Evolutionary conservation across 2,888 invertebrate genomes (phyloP).

Genomic region (Eristalis intricaria): DNA sequence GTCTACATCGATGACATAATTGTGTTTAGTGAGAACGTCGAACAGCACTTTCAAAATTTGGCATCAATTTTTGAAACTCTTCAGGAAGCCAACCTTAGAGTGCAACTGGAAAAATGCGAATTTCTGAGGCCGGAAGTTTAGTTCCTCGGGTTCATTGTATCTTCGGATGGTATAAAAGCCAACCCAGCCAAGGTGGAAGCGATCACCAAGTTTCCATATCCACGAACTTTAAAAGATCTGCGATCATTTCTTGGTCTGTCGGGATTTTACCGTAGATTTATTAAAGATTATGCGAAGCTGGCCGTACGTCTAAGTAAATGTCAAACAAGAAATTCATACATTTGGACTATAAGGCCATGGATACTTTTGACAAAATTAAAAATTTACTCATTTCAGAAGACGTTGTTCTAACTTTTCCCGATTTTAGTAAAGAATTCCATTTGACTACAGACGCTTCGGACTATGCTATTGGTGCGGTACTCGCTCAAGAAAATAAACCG

Average conservation of each 20-base stretch:
- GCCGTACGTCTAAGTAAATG: not conserved
- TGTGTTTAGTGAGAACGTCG: conserved; percentile 13
- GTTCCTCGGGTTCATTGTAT: conserved; percentile 27
- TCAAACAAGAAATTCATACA: conserved; percentile 20
- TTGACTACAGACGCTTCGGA: too few relatives aligned
- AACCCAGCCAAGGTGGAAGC: not conserved
- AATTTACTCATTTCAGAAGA: too few relatives aligned
- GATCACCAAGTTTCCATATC: not conserved
- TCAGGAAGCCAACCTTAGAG: conserved; percentile 26
- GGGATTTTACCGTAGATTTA: conserved; percentile 24
- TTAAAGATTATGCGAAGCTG: conserved; percentile 6
- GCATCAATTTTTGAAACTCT: conserved; percentile 32
- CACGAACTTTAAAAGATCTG: conserved; percentile 19
- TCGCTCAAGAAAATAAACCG: too few relatives aligned
- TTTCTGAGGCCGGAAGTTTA: conserved; percentile 17
- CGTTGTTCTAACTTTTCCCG: too few relatives aligned
- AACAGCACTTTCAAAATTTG: conserved; percentile 14
- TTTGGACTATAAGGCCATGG: conserved; percentile 9
- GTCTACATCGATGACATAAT: conserved; percentile 32
- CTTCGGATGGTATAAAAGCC: not conserved
- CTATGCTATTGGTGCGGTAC: too few relatives aligned
- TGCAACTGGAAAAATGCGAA: conserved; percentile 26
- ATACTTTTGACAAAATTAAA: conserved; percentile 15
- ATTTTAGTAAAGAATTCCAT: too few relatives aligned
- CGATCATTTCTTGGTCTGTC: conserved; percentile 28